Evolutionary conservation across 2,888 invertebrate species (phyloP).

Genomic region (Caenorhabditis becei): DNA sequence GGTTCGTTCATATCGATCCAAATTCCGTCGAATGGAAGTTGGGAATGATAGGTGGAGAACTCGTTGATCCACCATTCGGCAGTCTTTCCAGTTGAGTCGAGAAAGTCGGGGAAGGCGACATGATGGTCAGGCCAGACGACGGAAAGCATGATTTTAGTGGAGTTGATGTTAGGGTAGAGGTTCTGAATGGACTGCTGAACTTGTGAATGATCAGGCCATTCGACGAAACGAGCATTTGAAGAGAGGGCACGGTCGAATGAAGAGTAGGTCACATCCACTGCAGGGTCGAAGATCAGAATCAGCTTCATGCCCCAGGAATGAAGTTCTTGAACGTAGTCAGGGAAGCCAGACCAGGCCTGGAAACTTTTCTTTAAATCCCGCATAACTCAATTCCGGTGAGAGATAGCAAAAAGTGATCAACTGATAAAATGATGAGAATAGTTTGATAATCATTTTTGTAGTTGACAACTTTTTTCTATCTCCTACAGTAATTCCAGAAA

Average conservation of each 20-base stretch:
- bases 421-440: too few species aligned
- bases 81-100: conserved; percentile 75
- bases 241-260: conserved; percentile 72
- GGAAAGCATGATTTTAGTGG: conserved; percentile 75
- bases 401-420: not conserved
- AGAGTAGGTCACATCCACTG: conserved; percentile 75
- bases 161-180: conserved; percentile 75
- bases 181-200: conserved; percentile 73
- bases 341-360: conserved; percentile 74
- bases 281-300: conserved; percentile 80
- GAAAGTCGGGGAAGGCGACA: conserved; percentile 80
- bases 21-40: conserved; percentile 87
- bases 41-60: conserved; percentile 70
- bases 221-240: conserved; percentile 73
- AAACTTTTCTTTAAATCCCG: too few species aligned
- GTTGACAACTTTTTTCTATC: not conserved
- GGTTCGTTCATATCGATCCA: conserved; percentile 96
- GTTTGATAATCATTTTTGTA: too few species aligned
- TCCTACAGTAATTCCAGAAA: too few species aligned
- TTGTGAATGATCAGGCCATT: conserved; percentile 73
- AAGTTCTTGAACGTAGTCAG: conserved; percentile 71
- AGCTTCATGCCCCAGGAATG: conserved; percentile 73
- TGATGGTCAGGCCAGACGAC: conserved; percentile 79
- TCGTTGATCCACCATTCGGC: conserved; percentile 79
- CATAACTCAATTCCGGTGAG: too few species aligned